Evolutionary conservation across 2,888 invertebrate species (phyloP).

Genomic region (Lacanobia wlatinum): DNA sequence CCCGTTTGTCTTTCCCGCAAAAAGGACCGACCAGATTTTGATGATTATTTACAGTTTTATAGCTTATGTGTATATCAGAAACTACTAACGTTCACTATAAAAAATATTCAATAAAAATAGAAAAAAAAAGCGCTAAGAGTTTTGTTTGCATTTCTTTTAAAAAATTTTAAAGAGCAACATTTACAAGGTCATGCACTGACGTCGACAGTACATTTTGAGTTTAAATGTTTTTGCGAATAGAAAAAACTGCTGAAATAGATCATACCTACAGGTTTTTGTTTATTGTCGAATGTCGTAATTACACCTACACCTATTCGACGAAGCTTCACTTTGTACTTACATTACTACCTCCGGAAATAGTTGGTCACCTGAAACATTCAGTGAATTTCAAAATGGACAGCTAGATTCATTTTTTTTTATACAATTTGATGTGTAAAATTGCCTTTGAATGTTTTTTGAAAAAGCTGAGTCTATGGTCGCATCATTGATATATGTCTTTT

Average conservation of each 20-base stretch:
- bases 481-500: too few relatives aligned
- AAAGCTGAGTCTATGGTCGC: background rate
- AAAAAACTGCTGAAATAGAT: background rate
- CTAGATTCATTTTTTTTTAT: background rate
- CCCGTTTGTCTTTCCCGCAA: too few relatives aligned
- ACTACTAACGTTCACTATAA: too few relatives aligned
- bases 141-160: too few relatives aligned
- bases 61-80: too few relatives aligned
- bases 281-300: slow-evolving; percentile 23
- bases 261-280: background rate
- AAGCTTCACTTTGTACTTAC: background rate
- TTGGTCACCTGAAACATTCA: background rate
- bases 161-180: too few relatives aligned
- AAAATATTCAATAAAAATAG: background rate
- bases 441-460: background rate
- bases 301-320: background rate
- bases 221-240: background rate
- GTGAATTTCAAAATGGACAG: background rate
- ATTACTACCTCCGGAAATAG: background rate
- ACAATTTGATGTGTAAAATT: background rate
- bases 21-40: too few relatives aligned
- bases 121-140: too few relatives aligned
- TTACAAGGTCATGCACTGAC: background rate
- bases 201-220: background rate
- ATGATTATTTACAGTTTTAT: too few relatives aligned